Evolutionary conservation across 1,140 invertebrate species (phyloP), one percentile per base, ranked within the genome.

Genomic region (Cydia amplana): DNA sequence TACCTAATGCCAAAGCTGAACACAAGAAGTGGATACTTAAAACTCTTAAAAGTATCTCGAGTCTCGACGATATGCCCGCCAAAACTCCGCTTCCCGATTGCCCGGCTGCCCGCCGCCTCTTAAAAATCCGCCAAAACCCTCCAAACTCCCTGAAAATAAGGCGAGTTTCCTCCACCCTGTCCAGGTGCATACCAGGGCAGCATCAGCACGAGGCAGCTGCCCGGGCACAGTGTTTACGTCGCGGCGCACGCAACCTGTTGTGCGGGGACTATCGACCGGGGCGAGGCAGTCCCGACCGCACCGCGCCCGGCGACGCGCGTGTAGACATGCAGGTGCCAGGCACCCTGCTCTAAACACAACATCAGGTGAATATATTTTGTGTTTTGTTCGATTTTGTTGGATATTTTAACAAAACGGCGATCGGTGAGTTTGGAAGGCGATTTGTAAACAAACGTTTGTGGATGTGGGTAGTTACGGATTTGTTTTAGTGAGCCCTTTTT

Each of bases 161-260:
- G 16, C 64, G 64, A 67, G 16, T 70, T 70, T 70, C 65, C 65
- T 36, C 65, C 65, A 40, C 32, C 32, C n/a, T 5, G 14, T 4
- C 28, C 65, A 40, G 36, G 65, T 20, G 65, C 1, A 20, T 70
- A 70, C 65, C 65, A 70, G 65, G 36, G 9, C 36, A 40, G 64
- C 64, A 67, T 12, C 28, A 6, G 16, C n/a, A 7, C 51, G 51
- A 55, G 51, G 51, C 51, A 18, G 7, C 2, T 49, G 46, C 51
- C 51, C 51, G 51, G 51, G 64, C 16, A 12, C 10, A 32, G 64
- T 70, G 65, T 78, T 75, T 76, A 43, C 72, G 65, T 77, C 67
- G 55, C 83, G 83, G 83, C 83, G 83, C 83, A 83, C 82, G 84
- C 84, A 84, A 90, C 87, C 87, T 90, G 88, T 87, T 86, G 85